Conservation (phyloP, 2,113 vertebrate genomes). For the Channa argus region DNA sequence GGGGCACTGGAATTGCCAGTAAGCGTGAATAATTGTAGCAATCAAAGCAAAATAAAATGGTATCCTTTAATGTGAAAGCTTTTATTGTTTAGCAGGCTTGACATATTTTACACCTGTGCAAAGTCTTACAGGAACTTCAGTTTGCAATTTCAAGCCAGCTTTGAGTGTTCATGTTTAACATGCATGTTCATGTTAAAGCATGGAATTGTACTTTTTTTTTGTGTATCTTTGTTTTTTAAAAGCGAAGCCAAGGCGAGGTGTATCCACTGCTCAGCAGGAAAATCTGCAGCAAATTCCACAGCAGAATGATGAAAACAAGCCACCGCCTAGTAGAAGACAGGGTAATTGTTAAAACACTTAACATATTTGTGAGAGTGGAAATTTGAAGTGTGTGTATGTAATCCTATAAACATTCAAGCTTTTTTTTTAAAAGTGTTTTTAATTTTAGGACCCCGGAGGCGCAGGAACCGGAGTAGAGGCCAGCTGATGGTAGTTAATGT, state of each 20-base stretch:
- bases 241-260: constrained; percentile 70
- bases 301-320: constrained; percentile 86
- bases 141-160: too few species aligned
- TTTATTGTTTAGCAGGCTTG: background rate
- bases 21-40: constrained; percentile 32
- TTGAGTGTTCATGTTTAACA: too few species aligned
- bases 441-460: constrained; percentile 86
- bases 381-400: background rate
- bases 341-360: constrained; percentile 76
- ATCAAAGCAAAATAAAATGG: background rate
- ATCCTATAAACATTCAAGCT: background rate
- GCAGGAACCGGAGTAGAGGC: constrained; percentile 89
- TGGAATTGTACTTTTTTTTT: too few species aligned
- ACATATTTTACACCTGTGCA: background rate
- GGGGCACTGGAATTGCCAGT: constrained; percentile 45
- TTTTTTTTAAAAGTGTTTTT: background rate
- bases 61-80: background rate
- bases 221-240: background rate
- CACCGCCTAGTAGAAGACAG: constrained; percentile 88
- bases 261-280: constrained; percentile 72
- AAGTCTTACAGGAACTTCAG: too few species aligned
- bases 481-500: constrained; percentile 85
- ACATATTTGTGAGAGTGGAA: background rate
- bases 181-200: too few species aligned
- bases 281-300: constrained; percentile 77